Evolutionary conservation across 2,797 vertebrate genomes (phyloP), one percentile per base, ranked within the genome.

Genomic region (Peromyscus nudipes): DNA sequence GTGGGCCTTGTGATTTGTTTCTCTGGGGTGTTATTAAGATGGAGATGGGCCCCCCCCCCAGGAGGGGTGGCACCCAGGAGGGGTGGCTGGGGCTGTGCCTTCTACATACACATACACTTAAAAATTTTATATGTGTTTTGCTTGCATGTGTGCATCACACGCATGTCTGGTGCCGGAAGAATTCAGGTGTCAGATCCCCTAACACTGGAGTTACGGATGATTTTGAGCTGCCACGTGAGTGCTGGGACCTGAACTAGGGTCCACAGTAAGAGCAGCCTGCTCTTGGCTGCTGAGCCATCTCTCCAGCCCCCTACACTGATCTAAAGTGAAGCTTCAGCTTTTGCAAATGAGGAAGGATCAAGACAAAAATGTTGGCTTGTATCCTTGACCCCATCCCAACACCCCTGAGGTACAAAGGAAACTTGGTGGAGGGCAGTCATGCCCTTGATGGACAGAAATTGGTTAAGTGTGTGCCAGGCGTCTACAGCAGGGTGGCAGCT

Each of bases 1-100:
- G 67, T 84, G 69, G 67, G 57, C 73, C 43, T 55, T 86, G 55
- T 71, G 90, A 29, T 46, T 57, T 83, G 12, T 79, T 65, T 92
- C 64, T 89, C 77, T 40, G 1, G 40, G 91, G 64, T 10, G 49
- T 77, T 40, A 23, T 65, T 57, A 12, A 52, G 57, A 29, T 13
- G 57, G 64, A 40, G 57, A 40, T 21, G 0, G 8, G 65, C n/a
- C n/a, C n/a, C n/a, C n/a, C n/a, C n/a, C n/a, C n/a, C n/a, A n/a
- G n/a, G n/a, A n/a, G n/a, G n/a, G n/a, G n/a, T n/a, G 31, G 16
- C 23, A 10, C 29, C 34, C 43, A 25, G 34, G 52, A 1, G 0
- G 7, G 6, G 29, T 4, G 19, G 19, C 76, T 34, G 0, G 25
- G 60, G 14, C 37, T 49, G 65, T 13, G 16, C 12, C 10, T 21